Base-by-base conservation (phyloP, 2,797 vertebrate species). In the Eptatretus atami region DNA sequence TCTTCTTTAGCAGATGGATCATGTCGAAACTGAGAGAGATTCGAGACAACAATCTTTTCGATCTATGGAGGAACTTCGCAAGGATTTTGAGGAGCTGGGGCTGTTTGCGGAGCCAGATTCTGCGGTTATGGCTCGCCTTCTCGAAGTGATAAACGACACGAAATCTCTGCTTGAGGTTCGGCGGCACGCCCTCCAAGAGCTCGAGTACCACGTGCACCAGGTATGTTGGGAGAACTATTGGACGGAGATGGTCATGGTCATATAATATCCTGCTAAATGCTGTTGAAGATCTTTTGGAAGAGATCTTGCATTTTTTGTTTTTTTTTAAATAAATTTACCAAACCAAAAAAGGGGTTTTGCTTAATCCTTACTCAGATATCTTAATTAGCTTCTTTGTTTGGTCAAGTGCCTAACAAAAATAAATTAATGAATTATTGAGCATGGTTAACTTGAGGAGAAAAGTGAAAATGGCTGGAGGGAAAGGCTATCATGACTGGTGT, bases 161-260 rank as follows among this genome's bases (percentile, higher is more conserved):
- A 76, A 83, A 65, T 86, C 82, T 72, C 80, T 73, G 73, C 83
- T 78, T 66, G 72, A 66, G 66, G 75, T 75, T 4, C 80, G 75
- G 70, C 73, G 87, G 55, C 73, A 71, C 0, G 76, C 82, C 1
- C 81, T 95, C 69, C 75, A 76, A 63, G 86, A 93, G 71, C 78
- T 95, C 2, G 86, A 95, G 68, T 95, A 95, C 69, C 79, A 92
- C 65, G 87, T 95, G 65, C 87, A 95, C 70, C 87, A 95, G 83
- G 87, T 94, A 69, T 71, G 67, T 52, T 44, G 31, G 31, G 31
- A 44, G 4, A 44, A 44, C 31, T 44, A 8, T 44, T 44, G 4
- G 31, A 44, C 31, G 31, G 31, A 44, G 31, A 44, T 44, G 6
- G 6, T 44, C 31, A 44, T 44, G 31, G 31, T 44, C 31, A 5